Percentiles rank a stretch among this genome's conserved stretches.
Conservation (phyloP, 1,140 invertebrate genomes). For the Papilio dardanus region DNA sequence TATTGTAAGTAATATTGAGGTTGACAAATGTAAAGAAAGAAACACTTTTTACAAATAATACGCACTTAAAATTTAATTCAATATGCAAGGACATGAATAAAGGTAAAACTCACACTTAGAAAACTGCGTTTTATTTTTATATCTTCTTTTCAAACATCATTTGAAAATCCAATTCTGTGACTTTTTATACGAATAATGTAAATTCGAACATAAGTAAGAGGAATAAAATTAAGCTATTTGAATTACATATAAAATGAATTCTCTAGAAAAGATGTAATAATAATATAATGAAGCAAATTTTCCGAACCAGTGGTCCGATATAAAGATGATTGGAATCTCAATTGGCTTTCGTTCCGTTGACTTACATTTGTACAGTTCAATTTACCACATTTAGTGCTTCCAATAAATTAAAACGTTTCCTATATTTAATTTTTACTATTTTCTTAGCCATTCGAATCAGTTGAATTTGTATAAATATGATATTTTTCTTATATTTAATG, state of each 20-base stretch:
- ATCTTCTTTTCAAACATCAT: no score
- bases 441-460: no score
- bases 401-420: not conserved
- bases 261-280: not conserved
- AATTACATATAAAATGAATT: not conserved
- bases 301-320: conserved; percentile 13
- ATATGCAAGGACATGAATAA: no score
- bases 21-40: no score
- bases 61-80: no score
- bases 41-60: no score
- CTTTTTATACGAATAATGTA: not conserved
- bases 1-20: no score
- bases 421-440: not conserved
- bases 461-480: no score
- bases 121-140: no score
- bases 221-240: not conserved
- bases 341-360: conserved; percentile 23
- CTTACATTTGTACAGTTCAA: conserved; percentile 20
- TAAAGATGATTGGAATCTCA: conserved; percentile 24
- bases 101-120: no score
- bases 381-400: conserved; percentile 15
- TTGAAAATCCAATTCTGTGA: not conserved
- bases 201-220: not conserved
- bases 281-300: conserved; percentile 25
- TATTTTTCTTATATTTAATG: no score